Conservation (phyloP, 2,888 invertebrate genomes). For the Limenitis camilla region DNA sequence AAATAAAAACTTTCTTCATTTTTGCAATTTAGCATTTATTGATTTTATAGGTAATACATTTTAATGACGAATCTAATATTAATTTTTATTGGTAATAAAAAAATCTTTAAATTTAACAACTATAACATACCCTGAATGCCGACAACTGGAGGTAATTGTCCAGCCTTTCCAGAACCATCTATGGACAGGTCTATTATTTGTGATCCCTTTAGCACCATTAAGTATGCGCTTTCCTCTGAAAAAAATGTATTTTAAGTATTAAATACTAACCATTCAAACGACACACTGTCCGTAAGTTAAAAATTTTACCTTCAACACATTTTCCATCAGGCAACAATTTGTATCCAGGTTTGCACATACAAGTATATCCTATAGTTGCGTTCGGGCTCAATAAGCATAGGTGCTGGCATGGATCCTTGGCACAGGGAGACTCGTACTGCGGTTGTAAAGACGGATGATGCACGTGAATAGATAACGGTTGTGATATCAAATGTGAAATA, state of each 20-base stretch:
- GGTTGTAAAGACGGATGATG: conserved; percentile 97
- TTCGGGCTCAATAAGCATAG: conserved; percentile 92
- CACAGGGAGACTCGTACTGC: conserved; percentile 83
- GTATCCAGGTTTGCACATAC: conserved; percentile 94
- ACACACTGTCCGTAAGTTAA: not conserved
- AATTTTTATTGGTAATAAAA: not conserved
- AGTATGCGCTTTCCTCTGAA: conserved; percentile 88
- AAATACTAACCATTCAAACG: not conserved
- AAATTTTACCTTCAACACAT: conserved; percentile 77
- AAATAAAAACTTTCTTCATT: not conserved
- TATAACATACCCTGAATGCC: conserved; percentile 76
- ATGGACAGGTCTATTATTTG: conserved; percentile 91
- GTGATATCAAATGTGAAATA: conserved; percentile 94
- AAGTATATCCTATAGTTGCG: conserved; percentile 80
- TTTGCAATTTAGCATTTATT: not conserved
- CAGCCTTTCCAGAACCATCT: conserved; percentile 83
- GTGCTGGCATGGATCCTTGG: conserved; percentile 81
- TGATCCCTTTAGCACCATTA: conserved; percentile 91
- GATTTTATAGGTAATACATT: not conserved
- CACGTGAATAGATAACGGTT: conserved; percentile 95
- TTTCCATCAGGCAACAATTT: conserved; percentile 79
- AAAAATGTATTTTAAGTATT: not conserved
- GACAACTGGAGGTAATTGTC: conserved; percentile 89
- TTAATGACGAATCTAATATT: too few relatives aligned
- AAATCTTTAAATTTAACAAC: not conserved